Evolutionary conservation across 2,888 invertebrate species (phyloP).

Genomic region (Agrilus cyanescens): DNA sequence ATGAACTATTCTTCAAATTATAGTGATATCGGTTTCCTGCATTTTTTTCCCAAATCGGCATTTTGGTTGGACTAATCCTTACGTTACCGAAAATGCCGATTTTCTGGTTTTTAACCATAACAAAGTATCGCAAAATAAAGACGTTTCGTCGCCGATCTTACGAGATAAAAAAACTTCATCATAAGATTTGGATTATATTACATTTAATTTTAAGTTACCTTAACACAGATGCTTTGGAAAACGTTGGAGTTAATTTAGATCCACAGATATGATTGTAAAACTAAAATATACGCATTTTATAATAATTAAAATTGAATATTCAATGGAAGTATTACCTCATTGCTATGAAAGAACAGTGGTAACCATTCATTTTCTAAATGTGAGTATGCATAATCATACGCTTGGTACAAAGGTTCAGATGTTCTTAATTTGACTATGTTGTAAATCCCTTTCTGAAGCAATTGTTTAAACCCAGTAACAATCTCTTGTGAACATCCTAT

Average conservation of each 20-base stretch:
- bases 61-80: too few species aligned
- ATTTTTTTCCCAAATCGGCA: too few species aligned
- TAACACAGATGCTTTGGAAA: constrained; percentile 41
- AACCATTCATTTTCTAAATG: constrained; percentile 61
- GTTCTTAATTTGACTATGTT: constrained; percentile 61
- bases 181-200: too few species aligned
- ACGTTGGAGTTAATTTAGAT: constrained; percentile 44
- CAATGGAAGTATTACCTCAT: constrained; percentile 48
- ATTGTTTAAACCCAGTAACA: constrained; percentile 40
- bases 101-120: too few species aligned
- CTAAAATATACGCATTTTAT: constrained; percentile 36
- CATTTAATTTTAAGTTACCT: constrained; percentile 41
- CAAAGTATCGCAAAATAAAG: too few species aligned
- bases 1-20: too few species aligned
- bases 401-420: constrained; percentile 64
- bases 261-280: constrained; percentile 63
- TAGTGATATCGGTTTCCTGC: too few species aligned
- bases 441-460: constrained; percentile 47
- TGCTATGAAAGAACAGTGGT: constrained; percentile 71
- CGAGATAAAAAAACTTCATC: too few species aligned
- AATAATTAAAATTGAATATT: constrained; percentile 35
- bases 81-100: too few species aligned
- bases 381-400: constrained; percentile 66
- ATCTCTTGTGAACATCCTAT: constrained; percentile 46
- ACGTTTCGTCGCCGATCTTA: too few species aligned